phyloP scores from a whole-genome alignment of 1,140 invertebrate species.

The Mycetomoellerius zeteki region DNA sequence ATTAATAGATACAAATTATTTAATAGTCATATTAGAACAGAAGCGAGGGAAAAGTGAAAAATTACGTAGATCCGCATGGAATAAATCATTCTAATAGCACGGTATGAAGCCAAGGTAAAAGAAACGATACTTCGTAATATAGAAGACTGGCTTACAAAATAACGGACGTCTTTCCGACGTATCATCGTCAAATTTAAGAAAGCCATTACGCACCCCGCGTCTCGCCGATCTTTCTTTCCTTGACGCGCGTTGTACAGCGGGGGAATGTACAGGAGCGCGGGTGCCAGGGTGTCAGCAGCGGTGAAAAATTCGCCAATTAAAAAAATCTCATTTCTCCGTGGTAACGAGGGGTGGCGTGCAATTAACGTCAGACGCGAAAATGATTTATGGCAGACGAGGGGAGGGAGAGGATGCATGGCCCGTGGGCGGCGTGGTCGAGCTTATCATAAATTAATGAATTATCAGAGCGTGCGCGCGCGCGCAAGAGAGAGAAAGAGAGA shows the following conservation, averaged over 20 bases:
- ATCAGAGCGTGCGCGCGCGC: slow-evolving; percentile 70
- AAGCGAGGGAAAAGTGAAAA: background rate
- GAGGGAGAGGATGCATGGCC: slow-evolving; percentile 63
- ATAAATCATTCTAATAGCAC: background rate
- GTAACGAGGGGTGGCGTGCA: slow-evolving; percentile 82
- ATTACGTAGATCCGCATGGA: background rate
- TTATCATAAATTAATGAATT: slow-evolving; percentile 85
- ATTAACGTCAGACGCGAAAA: slow-evolving; percentile 82
- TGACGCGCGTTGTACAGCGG: background rate
- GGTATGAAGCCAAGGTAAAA: background rate
- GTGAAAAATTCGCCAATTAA: slow-evolving; percentile 84
- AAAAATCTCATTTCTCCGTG: slow-evolving; percentile 83
- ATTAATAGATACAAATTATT: background rate
- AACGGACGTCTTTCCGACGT: background rate
- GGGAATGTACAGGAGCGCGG: slow-evolving; percentile 25
- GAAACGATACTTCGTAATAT: background rate
- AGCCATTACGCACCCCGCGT: slow-evolving; percentile 37
- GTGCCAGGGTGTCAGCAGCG: slow-evolving; percentile 75
- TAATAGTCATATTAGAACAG: background rate
- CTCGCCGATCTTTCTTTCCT: background rate
- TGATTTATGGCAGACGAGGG: slow-evolving; percentile 79
- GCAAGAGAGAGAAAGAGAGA: slow-evolving; percentile 6
- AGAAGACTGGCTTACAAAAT: background rate
- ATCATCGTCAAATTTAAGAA: slow-evolving; percentile 58
- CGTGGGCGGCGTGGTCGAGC: slow-evolving; percentile 71